A percentile compares a stretch with the other conserved stretches of the same genome.
Conservation (phyloP, 1,140 invertebrate genomes). For the Lepidotrigona ventralis region DNA sequence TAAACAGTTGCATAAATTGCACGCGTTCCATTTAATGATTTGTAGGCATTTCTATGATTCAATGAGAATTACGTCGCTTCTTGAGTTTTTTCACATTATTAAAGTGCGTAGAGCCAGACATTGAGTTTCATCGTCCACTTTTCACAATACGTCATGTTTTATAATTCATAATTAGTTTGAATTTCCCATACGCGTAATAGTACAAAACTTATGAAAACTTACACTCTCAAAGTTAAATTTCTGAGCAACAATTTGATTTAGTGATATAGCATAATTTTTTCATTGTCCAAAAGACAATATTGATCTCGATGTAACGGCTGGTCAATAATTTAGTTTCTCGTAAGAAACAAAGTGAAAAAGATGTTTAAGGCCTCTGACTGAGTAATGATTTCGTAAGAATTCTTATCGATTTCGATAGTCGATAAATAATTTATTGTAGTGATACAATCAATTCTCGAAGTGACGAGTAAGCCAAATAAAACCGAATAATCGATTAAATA, state of each 20-base stretch:
- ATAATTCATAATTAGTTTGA: conserved; percentile 7
- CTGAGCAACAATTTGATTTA: conserved; percentile 33
- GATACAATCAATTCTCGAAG: neutral
- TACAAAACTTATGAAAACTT: neutral
- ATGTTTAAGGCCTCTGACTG: neutral
- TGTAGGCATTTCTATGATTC: conserved; percentile 21
- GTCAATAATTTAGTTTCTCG: conserved; percentile 43
- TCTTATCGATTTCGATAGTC: neutral
- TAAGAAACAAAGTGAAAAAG: neutral
- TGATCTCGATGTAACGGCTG: conserved; percentile 26
- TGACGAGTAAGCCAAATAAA: too few relatives aligned
- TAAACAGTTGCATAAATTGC: conserved; percentile 25
- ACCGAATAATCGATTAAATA: neutral
- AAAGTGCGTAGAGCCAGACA: neutral
- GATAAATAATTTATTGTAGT: neutral
- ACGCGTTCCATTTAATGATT: conserved; percentile 18
- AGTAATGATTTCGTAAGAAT: neutral
- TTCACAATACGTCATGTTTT: neutral
- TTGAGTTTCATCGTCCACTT: neutral
- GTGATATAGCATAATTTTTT: conserved; percentile 6
- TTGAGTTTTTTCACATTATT: neutral
- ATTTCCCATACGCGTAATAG: neutral
- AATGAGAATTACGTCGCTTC: neutral
- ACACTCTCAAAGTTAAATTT: conserved; percentile 28
- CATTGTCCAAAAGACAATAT: conserved; percentile 28